Evolutionary conservation across 2,888 invertebrate species (phyloP), one percentile per base, ranked within the genome.

Genomic region (Ptilodon capucinus): DNA sequence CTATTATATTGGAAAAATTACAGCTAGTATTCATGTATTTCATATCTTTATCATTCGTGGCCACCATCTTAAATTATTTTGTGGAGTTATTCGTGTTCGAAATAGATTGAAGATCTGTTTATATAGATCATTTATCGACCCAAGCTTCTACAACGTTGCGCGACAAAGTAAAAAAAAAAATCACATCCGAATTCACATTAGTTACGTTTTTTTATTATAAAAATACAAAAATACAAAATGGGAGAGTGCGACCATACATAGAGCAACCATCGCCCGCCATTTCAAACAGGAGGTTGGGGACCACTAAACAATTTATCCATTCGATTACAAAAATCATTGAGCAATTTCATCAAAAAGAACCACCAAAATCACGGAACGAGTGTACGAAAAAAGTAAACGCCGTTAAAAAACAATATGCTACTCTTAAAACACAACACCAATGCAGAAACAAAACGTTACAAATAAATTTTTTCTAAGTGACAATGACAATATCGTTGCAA

Each of bases 211-310:
- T 85, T 87, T 80, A 83, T 88, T 90, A 90, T 90, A 90, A 90
- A 90, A 90, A 90, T 90, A 90, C 87, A 90, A 90, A 90, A 90
- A 89, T 90, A 90, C 90, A 90, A 90, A 90, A 90, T 84, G 90
- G 90, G 89, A 90, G 88, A 88, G 86, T 85, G 89, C 87, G 81
- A 86, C 79, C 71, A 67, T 73, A 78, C 74, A 40, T 40, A 40
- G 25, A 40, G 77, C 85, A 84, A 83, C 77, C 84, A 79, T 79
- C 82, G 83, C 81, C 78, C 78, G 81, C 74, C 74, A 74, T 67
- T 74, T 75, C 76, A 77, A 71, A 79, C 78, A 81, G 76, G 77
- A 77, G 80, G 81, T 71, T 76, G 80, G 81, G 85, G 86, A 84
- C 79, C 81, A 81, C 84, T 72, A 85, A 81, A 81, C 76, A 74